These are phyloP conservation scores for Ondatra zibethicus DNA, from an alignment of 2,113 vertebrate species.

Conservation along the genomic window DNA sequence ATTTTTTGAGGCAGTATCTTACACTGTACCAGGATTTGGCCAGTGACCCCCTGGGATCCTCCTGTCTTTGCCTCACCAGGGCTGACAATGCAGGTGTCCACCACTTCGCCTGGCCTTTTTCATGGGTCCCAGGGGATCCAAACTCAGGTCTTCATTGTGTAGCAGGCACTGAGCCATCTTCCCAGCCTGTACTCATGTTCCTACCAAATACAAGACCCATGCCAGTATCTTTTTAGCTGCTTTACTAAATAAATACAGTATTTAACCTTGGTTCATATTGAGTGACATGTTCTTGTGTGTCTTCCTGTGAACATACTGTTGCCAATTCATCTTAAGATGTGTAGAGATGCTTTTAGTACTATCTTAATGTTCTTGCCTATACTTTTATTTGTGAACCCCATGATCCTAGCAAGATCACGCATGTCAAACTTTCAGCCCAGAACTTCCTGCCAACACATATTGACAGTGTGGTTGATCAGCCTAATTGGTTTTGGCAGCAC, in stretches of 20 bases:
- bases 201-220: background rate
- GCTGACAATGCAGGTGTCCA: background rate
- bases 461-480: constrained; percentile 9
- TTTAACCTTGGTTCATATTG: background rate
- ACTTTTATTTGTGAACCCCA: background rate
- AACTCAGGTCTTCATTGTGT: no score
- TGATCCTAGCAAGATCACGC: background rate
- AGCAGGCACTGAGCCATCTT: background rate
- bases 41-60: background rate
- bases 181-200: background rate
- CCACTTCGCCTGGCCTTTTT: background rate
- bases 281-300: background rate
- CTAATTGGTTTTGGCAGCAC: constrained; percentile 44
- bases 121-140: no score
- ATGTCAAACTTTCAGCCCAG: background rate
- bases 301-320: background rate
- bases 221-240: background rate
- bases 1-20: no score
- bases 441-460: constrained; percentile 12
- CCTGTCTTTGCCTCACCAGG: background rate
- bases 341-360: background rate
- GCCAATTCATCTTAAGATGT: background rate
- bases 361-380: background rate
- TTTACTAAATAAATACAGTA: constrained; percentile 5
- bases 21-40: background rate